A percentile compares a stretch with the other conserved stretches of the same genome.
Conservation (phyloP, 1,140 invertebrate genomes). For the Pogonomyrmex barbatus region DNA sequence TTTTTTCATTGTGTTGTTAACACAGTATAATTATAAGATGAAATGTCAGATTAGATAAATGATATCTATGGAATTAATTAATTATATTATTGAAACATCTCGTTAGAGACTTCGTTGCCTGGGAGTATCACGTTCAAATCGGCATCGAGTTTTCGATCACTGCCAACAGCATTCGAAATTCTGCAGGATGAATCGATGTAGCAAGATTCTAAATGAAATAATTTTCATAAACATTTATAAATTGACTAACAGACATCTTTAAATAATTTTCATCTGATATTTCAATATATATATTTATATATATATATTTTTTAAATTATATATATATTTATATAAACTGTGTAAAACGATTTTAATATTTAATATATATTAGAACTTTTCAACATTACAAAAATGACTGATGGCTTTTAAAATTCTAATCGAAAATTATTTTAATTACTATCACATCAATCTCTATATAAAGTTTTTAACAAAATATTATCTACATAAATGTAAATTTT, state of each 20-base stretch:
- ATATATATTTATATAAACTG: no score
- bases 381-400: background rate
- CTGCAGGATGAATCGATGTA: slow-evolving; percentile 82
- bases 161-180: slow-evolving; percentile 71
- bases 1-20: background rate
- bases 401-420: background rate
- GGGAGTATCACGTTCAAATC: slow-evolving; percentile 74
- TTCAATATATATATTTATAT: background rate
- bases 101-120: slow-evolving; percentile 66
- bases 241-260: no score
- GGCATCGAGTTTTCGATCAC: slow-evolving; percentile 75
- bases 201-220: slow-evolving; percentile 83
- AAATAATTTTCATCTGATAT: background rate
- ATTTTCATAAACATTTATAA: background rate
- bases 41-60: background rate
- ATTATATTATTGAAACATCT: slow-evolving; percentile 21
- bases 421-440: slow-evolving; percentile 14
- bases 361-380: background rate
- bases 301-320: no score
- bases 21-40: background rate
- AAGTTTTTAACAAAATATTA: no score
- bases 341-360: no score
- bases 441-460: background rate
- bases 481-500: no score
- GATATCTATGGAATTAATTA: background rate